Base-by-base conservation (phyloP, 2,113 vertebrate species). In the Merops nubicus region DNA sequence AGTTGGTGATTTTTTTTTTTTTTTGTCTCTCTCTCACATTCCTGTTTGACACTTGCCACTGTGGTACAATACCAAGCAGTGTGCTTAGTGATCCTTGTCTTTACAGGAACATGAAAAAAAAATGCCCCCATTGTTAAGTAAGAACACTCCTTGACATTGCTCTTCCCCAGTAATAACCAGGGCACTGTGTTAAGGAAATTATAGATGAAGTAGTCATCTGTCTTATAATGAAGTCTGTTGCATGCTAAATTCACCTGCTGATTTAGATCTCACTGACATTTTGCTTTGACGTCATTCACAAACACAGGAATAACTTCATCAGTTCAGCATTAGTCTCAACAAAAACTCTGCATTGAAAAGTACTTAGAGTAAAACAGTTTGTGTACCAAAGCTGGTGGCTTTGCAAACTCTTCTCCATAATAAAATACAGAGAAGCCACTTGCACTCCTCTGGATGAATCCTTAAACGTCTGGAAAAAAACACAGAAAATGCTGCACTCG, bases 211-310 rank as follows among this genome's bases (percentile, higher is more conserved):
- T 34, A 89, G 25, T 68, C n/a, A 17, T 22, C 42, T 62, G 47
- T 28, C 67, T 70, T 79, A 29, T 33, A 79, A 73, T 15, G 9
- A 94, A 59, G 59, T 36, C 65, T 79, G 15, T 33, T 80, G 43
- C 36, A 48, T 80, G 70, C 65, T 88, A 34, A 50, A 50, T 69
- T 83, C 72, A 80, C 45, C 68, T 65, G 76, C 83, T 96, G 74
- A 68, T 50, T 78, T 78, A 81, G 22, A 88, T 36, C 43, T 74
- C 70, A 20, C 47, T 93, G 89, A 65, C 80, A 93, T 84, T 95
- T 90, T 65, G 54, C 62, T 91, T 93, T 92, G 87, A 90, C 11
- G 15, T 94, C 80, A 92, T 85, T 91, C 80, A 48, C 77, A 78
- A 94, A 73, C 56, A 94, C 15, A 43, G 33, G 43, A 94, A 92